These are phyloP conservation scores for Probaryconus sp. DNA, from an alignment of 1,140 invertebrate species.

Conservation along the genomic window DNA sequence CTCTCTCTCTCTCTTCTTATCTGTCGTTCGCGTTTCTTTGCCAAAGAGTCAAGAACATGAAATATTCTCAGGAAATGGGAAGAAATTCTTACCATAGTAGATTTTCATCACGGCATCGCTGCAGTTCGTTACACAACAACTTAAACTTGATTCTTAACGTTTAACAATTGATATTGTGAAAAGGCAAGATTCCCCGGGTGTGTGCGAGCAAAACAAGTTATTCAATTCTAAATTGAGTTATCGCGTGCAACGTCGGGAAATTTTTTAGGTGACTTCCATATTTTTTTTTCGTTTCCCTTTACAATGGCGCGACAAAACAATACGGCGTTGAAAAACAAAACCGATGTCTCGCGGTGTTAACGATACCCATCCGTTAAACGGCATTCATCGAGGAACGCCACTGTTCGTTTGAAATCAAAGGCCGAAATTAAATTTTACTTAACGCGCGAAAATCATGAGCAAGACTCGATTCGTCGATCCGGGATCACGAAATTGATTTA, in stretches of 20 bases:
- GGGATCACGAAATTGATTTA: slow-evolving; percentile 1
- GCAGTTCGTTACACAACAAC: no score
- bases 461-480: no score
- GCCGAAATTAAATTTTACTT: no score
- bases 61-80: no score
- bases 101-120: no score
- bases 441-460: no score
- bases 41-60: no score
- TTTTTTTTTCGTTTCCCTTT: neutral
- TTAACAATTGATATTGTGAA: no score
- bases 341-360: slow-evolving; percentile 6
- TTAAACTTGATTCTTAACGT: no score
- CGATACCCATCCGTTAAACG: slow-evolving; percentile 3
- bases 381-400: slow-evolving; percentile 7
- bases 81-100: no score
- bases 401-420: no score
- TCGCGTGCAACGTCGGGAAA: slow-evolving; percentile 1
- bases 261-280: neutral
- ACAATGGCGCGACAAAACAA: neutral
- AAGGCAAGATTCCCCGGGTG: neutral
- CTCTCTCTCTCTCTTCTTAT: neutral
- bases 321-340: neutral
- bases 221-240: slow-evolving; percentile 35
- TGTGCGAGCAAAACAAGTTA: neutral
- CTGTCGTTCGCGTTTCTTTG: slow-evolving; percentile 12